Conservation (phyloP, 1,140 invertebrate genomes). For the Drosophila bipectinata region DNA sequence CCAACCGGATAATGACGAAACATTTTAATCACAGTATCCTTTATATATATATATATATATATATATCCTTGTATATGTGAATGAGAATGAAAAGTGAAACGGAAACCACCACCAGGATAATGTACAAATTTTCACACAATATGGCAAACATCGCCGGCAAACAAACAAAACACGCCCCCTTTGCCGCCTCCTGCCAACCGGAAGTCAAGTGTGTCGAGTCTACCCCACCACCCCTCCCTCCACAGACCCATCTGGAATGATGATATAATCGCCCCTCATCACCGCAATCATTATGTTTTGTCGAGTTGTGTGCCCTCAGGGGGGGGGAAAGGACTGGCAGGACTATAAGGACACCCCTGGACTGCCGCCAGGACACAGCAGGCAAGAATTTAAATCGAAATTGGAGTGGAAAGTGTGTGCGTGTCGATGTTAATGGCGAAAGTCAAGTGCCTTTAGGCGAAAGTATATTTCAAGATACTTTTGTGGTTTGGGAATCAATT, state of each 20-base stretch:
- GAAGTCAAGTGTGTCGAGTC: slow-evolving; percentile 63
- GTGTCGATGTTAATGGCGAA: slow-evolving; percentile 3
- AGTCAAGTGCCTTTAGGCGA: slow-evolving; percentile 22
- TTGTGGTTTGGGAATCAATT: not conserved
- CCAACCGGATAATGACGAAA: slow-evolving; percentile 83
- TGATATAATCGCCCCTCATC: slow-evolving; percentile 23
- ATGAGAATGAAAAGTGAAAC: slow-evolving; percentile 47
- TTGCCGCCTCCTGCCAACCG: slow-evolving; percentile 26
- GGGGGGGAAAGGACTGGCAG: not conserved
- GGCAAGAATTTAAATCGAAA: slow-evolving; percentile 44
- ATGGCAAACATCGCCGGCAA: slow-evolving; percentile 37
- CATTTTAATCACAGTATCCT: slow-evolving; percentile 68
- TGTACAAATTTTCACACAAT: slow-evolving; percentile 41
- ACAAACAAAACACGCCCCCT: slow-evolving; percentile 1
- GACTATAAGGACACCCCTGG: not conserved
- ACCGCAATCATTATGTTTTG: slow-evolving; percentile 14
- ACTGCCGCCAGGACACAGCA: not conserved
- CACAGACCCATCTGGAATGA: slow-evolving; percentile 2
- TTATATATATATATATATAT: too few relatives aligned
- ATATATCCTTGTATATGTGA: too few relatives aligned
- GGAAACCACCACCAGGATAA: slow-evolving; percentile 26
- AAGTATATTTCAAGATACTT: not conserved
- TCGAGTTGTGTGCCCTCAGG: slow-evolving; percentile 9
- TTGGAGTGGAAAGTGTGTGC: slow-evolving; percentile 8
- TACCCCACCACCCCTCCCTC: not conserved